Evolutionary conservation across 2,113 vertebrate species (phyloP).

Genomic region (Apus apus): DNA sequence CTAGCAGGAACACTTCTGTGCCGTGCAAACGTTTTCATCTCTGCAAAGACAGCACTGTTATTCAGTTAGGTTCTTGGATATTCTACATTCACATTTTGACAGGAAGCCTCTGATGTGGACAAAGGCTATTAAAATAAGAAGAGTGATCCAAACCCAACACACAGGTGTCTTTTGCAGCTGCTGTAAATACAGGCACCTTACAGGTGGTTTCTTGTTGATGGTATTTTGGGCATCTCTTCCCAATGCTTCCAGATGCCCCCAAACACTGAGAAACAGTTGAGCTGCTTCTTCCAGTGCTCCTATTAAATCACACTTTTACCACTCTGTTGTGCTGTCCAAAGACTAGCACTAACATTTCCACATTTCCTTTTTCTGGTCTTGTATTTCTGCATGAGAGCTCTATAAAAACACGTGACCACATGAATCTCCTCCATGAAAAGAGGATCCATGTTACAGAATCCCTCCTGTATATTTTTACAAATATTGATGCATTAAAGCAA

Average conservation of each 20-base stretch:
- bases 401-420: not conserved
- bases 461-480: not conserved
- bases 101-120: not conserved
- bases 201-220: not conserved
- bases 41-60: not conserved
- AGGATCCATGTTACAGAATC: not conserved
- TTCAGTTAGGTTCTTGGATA: not conserved
- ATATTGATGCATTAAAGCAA: fast-evolving
- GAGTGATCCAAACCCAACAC: not conserved
- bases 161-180: conserved; percentile 31
- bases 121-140: not conserved
- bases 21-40: fast-evolving
- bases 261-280: not conserved
- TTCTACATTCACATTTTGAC: not conserved
- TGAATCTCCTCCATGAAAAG: fast-evolving
- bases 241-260: not conserved
- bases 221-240: not conserved
- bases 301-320: fast-evolving
- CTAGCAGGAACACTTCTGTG: not conserved
- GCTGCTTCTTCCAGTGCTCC: not conserved
- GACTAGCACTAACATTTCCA: not conserved
- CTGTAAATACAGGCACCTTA: not conserved
- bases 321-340: not conserved
- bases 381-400: fast-evolving
- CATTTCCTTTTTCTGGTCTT: not conserved